Conservation (phyloP, 2,113 vertebrate genomes). For the Mixornis gularis region DNA sequence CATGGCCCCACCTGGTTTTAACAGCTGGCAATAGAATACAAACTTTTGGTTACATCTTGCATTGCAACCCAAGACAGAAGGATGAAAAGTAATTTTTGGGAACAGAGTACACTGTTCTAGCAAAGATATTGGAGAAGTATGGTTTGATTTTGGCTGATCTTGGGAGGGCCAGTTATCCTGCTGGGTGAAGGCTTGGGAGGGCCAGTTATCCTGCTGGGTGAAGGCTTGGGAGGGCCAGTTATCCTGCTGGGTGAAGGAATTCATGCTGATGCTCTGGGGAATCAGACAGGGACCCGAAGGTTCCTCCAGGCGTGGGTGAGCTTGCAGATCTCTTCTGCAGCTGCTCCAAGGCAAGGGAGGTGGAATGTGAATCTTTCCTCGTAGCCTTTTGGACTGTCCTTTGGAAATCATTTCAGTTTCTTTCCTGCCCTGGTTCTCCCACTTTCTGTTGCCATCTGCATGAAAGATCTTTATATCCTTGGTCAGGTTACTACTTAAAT, state of each 20-base stretch:
- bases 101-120: not conserved
- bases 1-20: not conserved
- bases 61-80: not conserved
- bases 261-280: not conserved
- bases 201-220: not conserved
- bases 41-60: not conserved
- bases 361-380: not conserved
- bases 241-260: not conserved
- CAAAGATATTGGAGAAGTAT: rapidly evolving
- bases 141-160: not conserved
- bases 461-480: not conserved
- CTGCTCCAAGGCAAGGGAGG: not conserved
- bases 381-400: not conserved
- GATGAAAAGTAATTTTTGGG: not conserved
- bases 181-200: not conserved
- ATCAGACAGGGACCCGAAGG: not conserved
- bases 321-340: not conserved
- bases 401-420: not conserved
- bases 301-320: not conserved
- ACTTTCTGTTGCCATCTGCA: not conserved
- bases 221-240: not conserved
- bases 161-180: not conserved
- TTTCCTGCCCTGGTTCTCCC: not conserved
- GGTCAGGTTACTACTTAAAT: not conserved
- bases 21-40: not conserved